Base-by-base conservation (phyloP, 2,888 invertebrate genomes). In the Calameuta pallipes region DNA sequence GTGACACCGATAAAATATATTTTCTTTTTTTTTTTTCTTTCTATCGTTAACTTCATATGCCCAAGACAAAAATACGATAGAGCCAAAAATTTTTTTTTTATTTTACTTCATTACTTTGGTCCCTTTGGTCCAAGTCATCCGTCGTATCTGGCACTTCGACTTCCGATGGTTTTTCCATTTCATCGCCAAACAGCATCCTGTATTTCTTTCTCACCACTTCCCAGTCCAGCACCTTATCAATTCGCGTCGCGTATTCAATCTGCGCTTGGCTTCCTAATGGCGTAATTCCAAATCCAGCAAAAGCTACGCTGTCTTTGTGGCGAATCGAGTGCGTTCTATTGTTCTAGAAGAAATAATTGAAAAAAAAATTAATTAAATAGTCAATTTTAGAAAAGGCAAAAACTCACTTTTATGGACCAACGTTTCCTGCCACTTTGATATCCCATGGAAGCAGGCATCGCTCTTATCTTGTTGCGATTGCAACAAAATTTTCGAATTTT, bases 191-290 rank as follows among this genome's bases (percentile, higher is more conserved):
- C 71, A 91, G 87, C 68, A 88, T 86, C 80, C 90, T 87, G 81
- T 93, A 93, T 80, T 93, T 93, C 80, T 89, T 90, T 11, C 92
- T 90, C 30, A 93, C 92, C 4, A 90, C 74, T 3, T 90, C 89
- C 93, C 93, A 93, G 81, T 93, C 92, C 3, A 92, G 92, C 13
- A 93, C 91, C 37, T 90, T 91, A 76, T 92, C 92, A 69, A 93
- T 92, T 77, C 88, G 89, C n/a, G 89, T 87, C 75, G 85, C 78
- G 74, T 87, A 88, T 68, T 80, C 86, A 37, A 90, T 84, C 6
- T 90, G 90, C 34, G 88, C 82, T 81, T 92, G 90, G 76, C 91
- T 92, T 76, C 89, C 90, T 37, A 91, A 79, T 2, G 91, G 89
- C 78, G 88, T 90, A 30, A 88, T 83, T 70, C 86, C 87, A 69